Conservation (phyloP, 1,140 invertebrate species). For the Oreohelix idahoensis region DNA sequence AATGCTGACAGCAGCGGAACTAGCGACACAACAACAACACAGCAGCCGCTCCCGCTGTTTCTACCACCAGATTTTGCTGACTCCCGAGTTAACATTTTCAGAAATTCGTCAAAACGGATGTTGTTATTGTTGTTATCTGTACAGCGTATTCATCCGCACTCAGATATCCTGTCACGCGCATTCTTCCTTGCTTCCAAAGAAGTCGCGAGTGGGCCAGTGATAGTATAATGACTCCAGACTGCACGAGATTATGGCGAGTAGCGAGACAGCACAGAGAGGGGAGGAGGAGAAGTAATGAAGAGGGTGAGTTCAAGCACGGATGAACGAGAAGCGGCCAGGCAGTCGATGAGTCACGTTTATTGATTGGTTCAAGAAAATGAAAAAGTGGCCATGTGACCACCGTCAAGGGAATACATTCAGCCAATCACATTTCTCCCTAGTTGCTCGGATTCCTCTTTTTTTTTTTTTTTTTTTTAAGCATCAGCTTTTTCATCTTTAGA, state of each 20-base stretch:
- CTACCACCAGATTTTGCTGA: too few relatives aligned
- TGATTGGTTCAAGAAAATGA: slow-evolving; percentile 21
- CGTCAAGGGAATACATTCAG: not conserved
- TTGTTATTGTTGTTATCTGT: too few relatives aligned
- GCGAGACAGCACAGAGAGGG: not conserved
- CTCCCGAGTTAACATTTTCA: too few relatives aligned
- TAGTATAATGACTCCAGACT: not conserved
- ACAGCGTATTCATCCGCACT: too few relatives aligned
- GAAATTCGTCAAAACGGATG: too few relatives aligned
- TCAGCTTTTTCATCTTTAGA: too few relatives aligned
- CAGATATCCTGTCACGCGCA: not conserved
- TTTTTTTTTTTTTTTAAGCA: not conserved
- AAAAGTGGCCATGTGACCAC: not conserved
- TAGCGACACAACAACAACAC: too few relatives aligned
- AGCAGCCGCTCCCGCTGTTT: too few relatives aligned
- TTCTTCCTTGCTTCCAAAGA: not conserved
- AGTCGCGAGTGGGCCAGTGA: not conserved
- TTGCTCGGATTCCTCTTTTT: not conserved
- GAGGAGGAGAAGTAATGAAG: not conserved
- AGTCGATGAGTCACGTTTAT: not conserved
- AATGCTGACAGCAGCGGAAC: too few relatives aligned
- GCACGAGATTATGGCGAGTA: not conserved
- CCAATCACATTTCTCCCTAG: not conserved
- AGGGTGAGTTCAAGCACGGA: not conserved
- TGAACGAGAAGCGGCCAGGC: not conserved